These are phyloP conservation scores for Nasua narica DNA, from an alignment of 2,797 vertebrate genomes.

Conservation along the genomic window DNA sequence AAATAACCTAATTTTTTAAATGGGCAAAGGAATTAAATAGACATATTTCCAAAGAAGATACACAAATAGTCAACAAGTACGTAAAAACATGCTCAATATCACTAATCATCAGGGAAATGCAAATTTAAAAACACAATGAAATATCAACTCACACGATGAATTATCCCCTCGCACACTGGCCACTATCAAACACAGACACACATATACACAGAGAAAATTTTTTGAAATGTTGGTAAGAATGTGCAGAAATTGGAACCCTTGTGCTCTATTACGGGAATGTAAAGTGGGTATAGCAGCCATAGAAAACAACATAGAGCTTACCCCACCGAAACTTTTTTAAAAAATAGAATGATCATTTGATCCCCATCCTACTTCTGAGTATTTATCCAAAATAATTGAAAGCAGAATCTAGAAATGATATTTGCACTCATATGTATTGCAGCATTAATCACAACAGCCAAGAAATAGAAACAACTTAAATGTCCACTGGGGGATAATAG, in stretches of 20 bases:
- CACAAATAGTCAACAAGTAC: background rate
- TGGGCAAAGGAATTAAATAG: background rate
- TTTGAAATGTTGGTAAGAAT: background rate
- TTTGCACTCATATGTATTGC: background rate
- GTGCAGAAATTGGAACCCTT: background rate
- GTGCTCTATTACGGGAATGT: background rate
- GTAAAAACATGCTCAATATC: background rate
- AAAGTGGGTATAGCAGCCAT: background rate
- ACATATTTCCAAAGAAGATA: background rate
- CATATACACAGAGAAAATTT: background rate
- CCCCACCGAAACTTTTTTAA: background rate
- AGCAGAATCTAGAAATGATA: background rate
- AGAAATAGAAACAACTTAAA: background rate
- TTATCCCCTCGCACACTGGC: background rate
- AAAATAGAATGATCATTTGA: background rate
- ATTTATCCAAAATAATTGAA: background rate
- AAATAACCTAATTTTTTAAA: background rate
- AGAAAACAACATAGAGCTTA: background rate
- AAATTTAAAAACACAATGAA: background rate
- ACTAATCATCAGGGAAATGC: background rate
- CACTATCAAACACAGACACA: background rate
- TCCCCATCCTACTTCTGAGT: background rate
- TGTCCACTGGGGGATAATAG: background rate
- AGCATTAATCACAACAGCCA: background rate
- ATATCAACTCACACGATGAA: background rate